Evolutionary conservation across 2,888 invertebrate species (phyloP).

Genomic region (Agrotis ipsilon): DNA sequence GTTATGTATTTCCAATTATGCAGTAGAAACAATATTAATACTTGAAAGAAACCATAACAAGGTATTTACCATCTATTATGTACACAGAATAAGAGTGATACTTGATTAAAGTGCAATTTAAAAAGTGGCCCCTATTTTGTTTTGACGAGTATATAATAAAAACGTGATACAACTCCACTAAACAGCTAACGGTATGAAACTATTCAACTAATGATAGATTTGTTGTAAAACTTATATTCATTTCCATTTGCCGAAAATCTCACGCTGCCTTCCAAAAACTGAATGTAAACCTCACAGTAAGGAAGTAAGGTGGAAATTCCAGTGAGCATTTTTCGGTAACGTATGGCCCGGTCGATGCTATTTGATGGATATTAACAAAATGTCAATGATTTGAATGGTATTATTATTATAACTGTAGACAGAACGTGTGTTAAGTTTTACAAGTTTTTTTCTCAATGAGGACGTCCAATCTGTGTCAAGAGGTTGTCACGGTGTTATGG

Average conservation of each 20-base stretch:
- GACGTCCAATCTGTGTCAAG: slow-evolving; percentile 41
- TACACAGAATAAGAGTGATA: too few species aligned
- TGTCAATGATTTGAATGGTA: slow-evolving; percentile 65
- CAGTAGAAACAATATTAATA: too few species aligned
- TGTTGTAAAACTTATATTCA: slow-evolving; percentile 40
- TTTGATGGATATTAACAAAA: slow-evolving; percentile 60
- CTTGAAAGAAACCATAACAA: too few species aligned
- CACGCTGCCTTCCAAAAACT: background rate
- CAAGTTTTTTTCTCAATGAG: slow-evolving; percentile 52
- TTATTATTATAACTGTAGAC: slow-evolving; percentile 63
- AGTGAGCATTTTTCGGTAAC: background rate
- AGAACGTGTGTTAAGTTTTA: slow-evolving; percentile 54
- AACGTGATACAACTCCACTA: slow-evolving; percentile 33
- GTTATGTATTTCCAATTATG: too few species aligned
- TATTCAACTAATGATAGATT: slow-evolving; percentile 56
- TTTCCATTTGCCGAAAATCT: slow-evolving; percentile 32
- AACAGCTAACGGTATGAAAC: slow-evolving; percentile 47
- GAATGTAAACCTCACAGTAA: background rate
- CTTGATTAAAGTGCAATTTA: too few species aligned
- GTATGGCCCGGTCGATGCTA: slow-evolving; percentile 35
- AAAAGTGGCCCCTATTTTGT: too few species aligned
- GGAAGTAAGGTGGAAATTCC: slow-evolving; percentile 3
- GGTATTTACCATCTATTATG: too few species aligned
- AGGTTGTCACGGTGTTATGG: background rate
- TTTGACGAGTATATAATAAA: too few species aligned